These are phyloP conservation scores for Nesogale talazaci DNA, from an alignment of 2,113 vertebrate species.

Conservation along the genomic window DNA sequence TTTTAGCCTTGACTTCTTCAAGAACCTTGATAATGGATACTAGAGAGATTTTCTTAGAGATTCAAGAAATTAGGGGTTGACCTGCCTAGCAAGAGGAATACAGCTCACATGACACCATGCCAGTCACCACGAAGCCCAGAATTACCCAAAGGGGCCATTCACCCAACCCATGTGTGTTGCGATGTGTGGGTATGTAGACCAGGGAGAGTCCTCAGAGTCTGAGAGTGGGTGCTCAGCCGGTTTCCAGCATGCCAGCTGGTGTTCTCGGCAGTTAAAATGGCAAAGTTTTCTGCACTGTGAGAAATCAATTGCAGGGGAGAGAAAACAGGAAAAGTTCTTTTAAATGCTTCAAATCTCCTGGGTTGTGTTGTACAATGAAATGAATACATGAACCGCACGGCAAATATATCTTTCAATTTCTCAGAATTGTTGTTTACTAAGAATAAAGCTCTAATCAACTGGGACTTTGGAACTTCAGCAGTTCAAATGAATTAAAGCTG, in stretches of 20 bases:
- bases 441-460: conserved; percentile 62
- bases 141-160: fast-evolving
- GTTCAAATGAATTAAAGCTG: not conserved
- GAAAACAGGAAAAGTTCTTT: conserved; percentile 66
- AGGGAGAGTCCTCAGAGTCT: fast-evolving
- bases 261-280: not conserved
- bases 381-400: conserved; percentile 37
- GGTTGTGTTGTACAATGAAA: conserved; percentile 69
- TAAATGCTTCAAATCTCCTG: conserved; percentile 48
- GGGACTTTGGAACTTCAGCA: conserved; percentile 57
- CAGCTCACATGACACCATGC: fast-evolving
- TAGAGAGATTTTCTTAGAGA: fast-evolving
- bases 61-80: not conserved
- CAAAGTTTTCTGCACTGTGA: not conserved
- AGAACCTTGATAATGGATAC: fast-evolving
- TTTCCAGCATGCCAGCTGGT: not conserved
- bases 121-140: fast-evolving
- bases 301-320: conserved; percentile 45
- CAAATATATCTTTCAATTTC: conserved; percentile 72
- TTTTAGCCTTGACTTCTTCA: fast-evolving
- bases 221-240: not conserved
- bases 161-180: fast-evolving
- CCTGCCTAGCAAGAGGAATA: too few relatives aligned
- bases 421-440: conserved; percentile 61
- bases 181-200: fast-evolving